Evolutionary conservation across 2,797 vertebrate genomes (phyloP), one percentile per base, ranked within the genome.

Genomic region (Halcyon leucocephala): DNA sequence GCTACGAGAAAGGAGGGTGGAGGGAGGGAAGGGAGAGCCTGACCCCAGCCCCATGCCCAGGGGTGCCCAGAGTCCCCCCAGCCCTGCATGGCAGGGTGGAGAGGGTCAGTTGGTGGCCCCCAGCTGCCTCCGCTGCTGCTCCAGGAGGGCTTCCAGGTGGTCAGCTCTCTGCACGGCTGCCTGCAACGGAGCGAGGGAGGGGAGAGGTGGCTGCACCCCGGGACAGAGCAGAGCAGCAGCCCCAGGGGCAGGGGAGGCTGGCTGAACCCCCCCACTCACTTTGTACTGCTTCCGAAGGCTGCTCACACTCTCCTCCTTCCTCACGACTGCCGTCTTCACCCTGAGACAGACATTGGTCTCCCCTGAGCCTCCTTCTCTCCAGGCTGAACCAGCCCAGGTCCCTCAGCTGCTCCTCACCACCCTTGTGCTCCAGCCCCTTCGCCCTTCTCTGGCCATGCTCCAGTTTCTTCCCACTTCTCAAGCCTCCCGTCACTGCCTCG

Each of bases 231-330:
- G 20, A 29, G 71, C 18, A 4, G 0, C 55, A 13, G 64, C 33
- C n/a, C 2, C 1, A 2, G 14, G 72, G 24, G 20, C 28, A 10
- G 13, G 25, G 57, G 21, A 55, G 25, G 14, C 41, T 3, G 2
- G 26, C 35, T 4, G 21, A 55, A 39, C 29, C 13, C 22, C 12
- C 19, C 9, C 31, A 51, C 98, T 98, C 91, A 99, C 99, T 98
- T 99, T 98, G 0, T 99, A 98, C 95, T 99, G 99, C 82, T 98
- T 99, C 57, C 99, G 98, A 9, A 99, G 98, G 86, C 95, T 98
- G 93, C 79, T 99, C 80, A 99, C 98, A 0, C 98, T 98, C 88
- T 99, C 99, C 83, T 99, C 99, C 96, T 99, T 99, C 97, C 98
- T 99, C 82, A 98, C 97, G 37, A 99, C 98, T 3, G 99, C 99